phyloP scores from a whole-genome alignment of 2,797 vertebrate genomes.

The Naso thynnoides region DNA sequence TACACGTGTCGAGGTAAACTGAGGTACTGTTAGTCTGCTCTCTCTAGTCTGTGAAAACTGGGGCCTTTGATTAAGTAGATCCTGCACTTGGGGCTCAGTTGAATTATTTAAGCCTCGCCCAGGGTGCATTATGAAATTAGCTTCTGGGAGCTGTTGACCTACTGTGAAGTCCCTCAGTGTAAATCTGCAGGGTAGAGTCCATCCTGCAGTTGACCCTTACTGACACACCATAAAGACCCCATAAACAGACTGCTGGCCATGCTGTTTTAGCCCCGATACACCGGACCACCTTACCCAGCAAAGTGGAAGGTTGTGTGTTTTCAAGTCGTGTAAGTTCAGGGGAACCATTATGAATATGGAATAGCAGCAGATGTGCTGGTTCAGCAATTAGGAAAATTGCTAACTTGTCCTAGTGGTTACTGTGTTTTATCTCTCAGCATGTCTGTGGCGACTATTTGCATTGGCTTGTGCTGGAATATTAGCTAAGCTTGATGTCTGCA shows the following conservation, averaged over 20 bases:
- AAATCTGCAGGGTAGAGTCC: conserved; percentile 68
- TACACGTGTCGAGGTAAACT: conserved; percentile 26
- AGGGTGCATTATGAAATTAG: conserved; percentile 84
- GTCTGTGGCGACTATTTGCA: conserved; percentile 33
- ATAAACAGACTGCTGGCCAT: conserved; percentile 76
- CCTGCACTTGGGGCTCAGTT: conserved; percentile 60
- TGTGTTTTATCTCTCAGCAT: conserved; percentile 23
- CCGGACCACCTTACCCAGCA: conserved; percentile 7
- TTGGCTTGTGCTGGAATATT: conserved; percentile 42
- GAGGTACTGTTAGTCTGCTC: conserved; percentile 26
- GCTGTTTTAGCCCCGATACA: conserved; percentile 57
- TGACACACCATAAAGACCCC: conserved; percentile 72
- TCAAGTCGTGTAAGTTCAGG: conserved; percentile 49
- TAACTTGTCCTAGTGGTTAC: conserved; percentile 7
- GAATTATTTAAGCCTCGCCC: conserved; percentile 75
- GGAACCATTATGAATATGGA: conserved; percentile 55
- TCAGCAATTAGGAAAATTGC: conserved; percentile 62
- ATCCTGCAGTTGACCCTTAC: conserved; percentile 68
- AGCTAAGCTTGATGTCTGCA: conserved; percentile 37
- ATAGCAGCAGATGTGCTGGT: conserved; percentile 39
- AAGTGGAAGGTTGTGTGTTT: conserved; percentile 64
- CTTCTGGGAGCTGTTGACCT: conserved; percentile 71
- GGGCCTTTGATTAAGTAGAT: conserved; percentile 76
- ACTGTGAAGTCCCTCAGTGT: conserved; percentile 64
- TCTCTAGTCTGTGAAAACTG: conserved; percentile 52